Evolutionary conservation across 2,888 invertebrate species (phyloP).

Genomic region (Drosophila pseudotalamancana): DNA sequence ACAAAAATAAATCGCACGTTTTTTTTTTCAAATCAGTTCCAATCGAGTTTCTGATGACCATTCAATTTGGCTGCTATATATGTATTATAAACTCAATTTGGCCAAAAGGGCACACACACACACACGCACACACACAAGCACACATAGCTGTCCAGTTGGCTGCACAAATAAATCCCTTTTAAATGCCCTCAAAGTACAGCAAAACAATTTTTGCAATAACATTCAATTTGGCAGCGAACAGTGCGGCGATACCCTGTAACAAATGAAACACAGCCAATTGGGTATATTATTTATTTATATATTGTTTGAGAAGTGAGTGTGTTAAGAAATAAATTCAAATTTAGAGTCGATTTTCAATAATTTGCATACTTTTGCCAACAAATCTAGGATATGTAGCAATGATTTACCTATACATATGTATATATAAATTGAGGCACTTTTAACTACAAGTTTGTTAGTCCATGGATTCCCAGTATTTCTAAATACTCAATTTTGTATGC

Average conservation of each 20-base stretch:
- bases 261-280: background rate
- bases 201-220: constrained; percentile 54
- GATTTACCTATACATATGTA: too few species aligned
- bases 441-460: too few species aligned
- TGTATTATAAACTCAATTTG: constrained; percentile 31
- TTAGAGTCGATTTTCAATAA: too few species aligned
- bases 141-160: constrained; percentile 22
- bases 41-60: constrained; percentile 41
- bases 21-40: constrained; percentile 21
- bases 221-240: constrained; percentile 72
- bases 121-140: constrained; percentile 3
- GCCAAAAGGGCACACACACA: background rate
- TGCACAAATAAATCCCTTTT: constrained; percentile 62
- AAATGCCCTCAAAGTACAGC: constrained; percentile 52
- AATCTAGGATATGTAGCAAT: too few species aligned
- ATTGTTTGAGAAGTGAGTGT: too few species aligned
- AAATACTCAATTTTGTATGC: too few species aligned
- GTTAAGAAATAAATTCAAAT: too few species aligned
- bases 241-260: constrained; percentile 16
- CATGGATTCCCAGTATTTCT: too few species aligned
- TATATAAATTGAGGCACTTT: too few species aligned
- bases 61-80: constrained; percentile 34
- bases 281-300: background rate
- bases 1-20: too few species aligned
- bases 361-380: too few species aligned